Base-by-base conservation (phyloP, 2,888 invertebrate species). In the Catocala fraxini region DNA sequence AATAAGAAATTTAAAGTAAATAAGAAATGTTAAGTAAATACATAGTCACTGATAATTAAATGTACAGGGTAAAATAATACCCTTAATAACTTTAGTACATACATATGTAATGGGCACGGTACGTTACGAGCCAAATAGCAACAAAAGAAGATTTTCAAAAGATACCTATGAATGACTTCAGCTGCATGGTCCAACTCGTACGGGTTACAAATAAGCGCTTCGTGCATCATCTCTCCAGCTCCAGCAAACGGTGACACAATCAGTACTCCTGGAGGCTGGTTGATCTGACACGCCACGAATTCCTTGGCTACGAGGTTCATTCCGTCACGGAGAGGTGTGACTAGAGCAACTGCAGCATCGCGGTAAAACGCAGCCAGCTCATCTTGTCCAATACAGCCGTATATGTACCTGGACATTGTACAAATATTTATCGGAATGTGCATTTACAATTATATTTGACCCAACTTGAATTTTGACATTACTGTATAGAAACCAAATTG, bases 241-340 rank as follows among this genome's bases (percentile, higher is more conserved):
- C 98, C 98, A 60, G 98, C 98, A 84, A 98, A 98, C 0, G 98
- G 98, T 0, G 98, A 98, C 7, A 98, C 96, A 54, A 98, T 97
- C 43, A 98, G 90, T 0, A 98, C 98, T 3, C 98, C 98, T 0
- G 97, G 98, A 0, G 97, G 96, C 33, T 95, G 95, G 80, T 98
- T 98, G 42, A 98, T 98, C 89, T 98, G 98, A 82, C 98, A 98
- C 0, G 98, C 98, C 0, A 98, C 98, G 84, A 98, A 98, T 87
- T 98, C 98, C 86, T 98, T 98, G 6, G 98, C 98, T 0, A 98
- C 98, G 57, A 98, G 95, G 89, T 98, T 98, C 98, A 98, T 98
- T 55, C 98, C 98, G 80, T 98, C 98, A 56, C 98, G 94, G 3
- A 98, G 88, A 0, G 98, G 98, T 0, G 98, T 98, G 0, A 98